Conservation (phyloP, 2,888 invertebrate species). For the Branchellion lobata region DNA sequence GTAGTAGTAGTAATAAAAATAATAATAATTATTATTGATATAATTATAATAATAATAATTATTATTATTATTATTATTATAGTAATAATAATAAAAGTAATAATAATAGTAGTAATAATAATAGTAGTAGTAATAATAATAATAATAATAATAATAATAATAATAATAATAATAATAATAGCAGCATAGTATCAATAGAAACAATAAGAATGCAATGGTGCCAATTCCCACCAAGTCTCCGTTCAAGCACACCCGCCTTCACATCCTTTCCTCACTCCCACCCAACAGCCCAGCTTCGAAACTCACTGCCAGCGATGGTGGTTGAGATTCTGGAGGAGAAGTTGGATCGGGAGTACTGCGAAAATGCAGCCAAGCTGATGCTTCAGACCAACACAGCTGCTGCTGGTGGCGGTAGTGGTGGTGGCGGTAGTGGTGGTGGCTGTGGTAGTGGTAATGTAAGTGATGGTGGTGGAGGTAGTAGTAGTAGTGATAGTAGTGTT, state of each 20-base stretch:
- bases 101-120: too few relatives aligned
- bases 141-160: too few relatives aligned
- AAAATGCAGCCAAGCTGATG: slow-evolving; percentile 54
- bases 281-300: slow-evolving; percentile 56
- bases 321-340: slow-evolving; percentile 59
- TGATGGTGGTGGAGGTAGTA: background rate
- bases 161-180: too few relatives aligned
- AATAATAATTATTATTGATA: too few relatives aligned
- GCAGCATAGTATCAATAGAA: too few relatives aligned
- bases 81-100: too few relatives aligned
- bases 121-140: too few relatives aligned
- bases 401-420: too few relatives aligned
- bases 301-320: slow-evolving; percentile 57
- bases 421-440: slow-evolving; percentile 12
- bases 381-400: slow-evolving; percentile 30
- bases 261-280: background rate
- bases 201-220: too few relatives aligned
- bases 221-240: background rate
- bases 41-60: too few relatives aligned
- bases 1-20: too few relatives aligned
- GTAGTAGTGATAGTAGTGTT: background rate
- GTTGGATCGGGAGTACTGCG: slow-evolving; percentile 56
- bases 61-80: too few relatives aligned
- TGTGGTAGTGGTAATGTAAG: background rate
- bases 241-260: background rate